These are phyloP conservation scores for Meteorus sp. DNA, from an alignment of 1,140 invertebrate species.

Conservation along the genomic window DNA sequence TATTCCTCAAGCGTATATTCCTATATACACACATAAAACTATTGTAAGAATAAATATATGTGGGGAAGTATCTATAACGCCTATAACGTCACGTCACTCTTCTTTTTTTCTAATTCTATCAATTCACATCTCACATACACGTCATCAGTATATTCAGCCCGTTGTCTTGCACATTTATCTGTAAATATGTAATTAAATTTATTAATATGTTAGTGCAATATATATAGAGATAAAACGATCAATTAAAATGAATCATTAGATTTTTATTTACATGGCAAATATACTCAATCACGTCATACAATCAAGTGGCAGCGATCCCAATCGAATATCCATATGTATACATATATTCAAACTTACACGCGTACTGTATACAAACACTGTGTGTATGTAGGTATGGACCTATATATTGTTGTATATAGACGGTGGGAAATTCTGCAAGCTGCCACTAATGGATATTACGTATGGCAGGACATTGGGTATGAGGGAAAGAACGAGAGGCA, in stretches of 20 bases:
- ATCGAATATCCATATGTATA: not conserved
- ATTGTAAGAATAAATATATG: too few relatives aligned
- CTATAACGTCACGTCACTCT: constrained; percentile 16
- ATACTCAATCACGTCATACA: too few relatives aligned
- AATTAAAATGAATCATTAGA: not conserved
- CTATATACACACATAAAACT: not conserved
- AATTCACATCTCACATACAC: too few relatives aligned
- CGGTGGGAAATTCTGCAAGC: constrained; percentile 28
- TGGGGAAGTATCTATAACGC: constrained; percentile 27
- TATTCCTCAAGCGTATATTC: constrained; percentile 45
- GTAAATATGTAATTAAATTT: too few relatives aligned
- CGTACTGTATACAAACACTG: not conserved
- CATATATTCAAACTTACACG: not conserved
- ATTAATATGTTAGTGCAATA: too few relatives aligned
- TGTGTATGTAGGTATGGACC: constrained; percentile 8
- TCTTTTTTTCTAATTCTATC: not conserved
- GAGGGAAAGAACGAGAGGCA: constrained; percentile 11
- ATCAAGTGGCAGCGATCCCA: not conserved
- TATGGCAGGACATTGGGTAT: constrained; percentile 17
- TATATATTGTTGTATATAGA: too few relatives aligned
- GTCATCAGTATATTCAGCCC: too few relatives aligned
- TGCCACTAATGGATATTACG: constrained; percentile 28
- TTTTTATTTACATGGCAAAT: too few relatives aligned
- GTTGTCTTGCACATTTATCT: too few relatives aligned
- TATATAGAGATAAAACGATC: not conserved